Percentiles rank a stretch among this genome's conserved stretches.
These are phyloP conservation scores for Arremon brunneinucha DNA, from an alignment of 2,797 vertebrate genomes.

Conservation along the genomic window DNA sequence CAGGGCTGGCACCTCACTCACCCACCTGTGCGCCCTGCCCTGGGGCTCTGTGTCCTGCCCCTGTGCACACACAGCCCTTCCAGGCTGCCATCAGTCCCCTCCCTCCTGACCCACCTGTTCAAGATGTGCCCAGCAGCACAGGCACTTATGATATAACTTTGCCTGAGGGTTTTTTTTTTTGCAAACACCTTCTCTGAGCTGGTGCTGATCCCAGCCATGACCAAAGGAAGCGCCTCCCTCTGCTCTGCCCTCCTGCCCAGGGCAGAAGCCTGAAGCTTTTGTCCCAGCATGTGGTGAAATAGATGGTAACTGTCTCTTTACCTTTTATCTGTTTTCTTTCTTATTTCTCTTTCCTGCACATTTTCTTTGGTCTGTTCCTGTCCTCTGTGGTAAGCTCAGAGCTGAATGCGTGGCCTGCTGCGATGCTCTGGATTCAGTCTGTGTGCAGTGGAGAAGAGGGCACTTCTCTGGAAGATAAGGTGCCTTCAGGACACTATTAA, in stretches of 20 bases:
- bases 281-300: background rate
- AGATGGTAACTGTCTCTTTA: background rate
- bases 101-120: background rate
- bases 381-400: background rate
- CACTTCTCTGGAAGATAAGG: background rate
- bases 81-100: background rate
- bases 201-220: background rate
- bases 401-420: fast-evolving
- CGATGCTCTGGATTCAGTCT: background rate
- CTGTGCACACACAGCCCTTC: fast-evolving
- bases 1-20: background rate
- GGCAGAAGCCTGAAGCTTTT: background rate
- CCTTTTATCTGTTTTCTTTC: background rate
- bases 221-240: fast-evolving
- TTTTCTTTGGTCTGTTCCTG: background rate
- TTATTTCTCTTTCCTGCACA: background rate
- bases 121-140: background rate
- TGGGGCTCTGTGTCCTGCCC: background rate
- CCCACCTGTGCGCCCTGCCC: fast-evolving
- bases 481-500: background rate
- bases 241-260: background rate
- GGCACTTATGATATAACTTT: background rate
- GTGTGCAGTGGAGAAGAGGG: background rate
- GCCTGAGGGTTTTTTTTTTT: background rate
- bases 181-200: background rate